Evolutionary conservation across 1,140 invertebrate genomes (phyloP).

Genomic region (Nylanderia fulva): DNA sequence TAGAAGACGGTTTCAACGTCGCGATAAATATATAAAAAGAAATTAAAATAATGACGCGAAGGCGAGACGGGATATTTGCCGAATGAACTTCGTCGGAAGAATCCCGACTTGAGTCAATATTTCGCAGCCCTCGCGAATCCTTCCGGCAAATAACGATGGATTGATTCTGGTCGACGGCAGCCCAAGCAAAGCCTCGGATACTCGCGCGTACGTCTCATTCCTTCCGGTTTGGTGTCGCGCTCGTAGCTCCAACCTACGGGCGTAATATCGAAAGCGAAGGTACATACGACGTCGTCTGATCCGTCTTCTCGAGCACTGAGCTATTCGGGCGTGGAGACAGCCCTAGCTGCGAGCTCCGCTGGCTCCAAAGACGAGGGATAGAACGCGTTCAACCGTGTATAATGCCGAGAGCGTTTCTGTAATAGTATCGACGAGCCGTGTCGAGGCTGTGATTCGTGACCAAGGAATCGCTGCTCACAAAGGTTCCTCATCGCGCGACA

Average conservation of each 20-base stretch:
- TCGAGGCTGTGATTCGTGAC: conserved; percentile 48
- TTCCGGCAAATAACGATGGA: conserved; percentile 69
- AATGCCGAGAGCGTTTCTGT: conserved; percentile 63
- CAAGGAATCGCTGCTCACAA: conserved; percentile 23
- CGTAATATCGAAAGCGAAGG: conserved; percentile 69
- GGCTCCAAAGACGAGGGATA: conserved; percentile 59
- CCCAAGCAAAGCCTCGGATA: conserved; percentile 60
- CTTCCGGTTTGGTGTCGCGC: conserved; percentile 47
- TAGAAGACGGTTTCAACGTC: conserved; percentile 24
- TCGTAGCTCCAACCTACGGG: conserved; percentile 46
- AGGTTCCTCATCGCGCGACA: conserved; percentile 13
- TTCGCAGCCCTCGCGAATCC: conserved; percentile 67
- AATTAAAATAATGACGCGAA: conserved; percentile 55
- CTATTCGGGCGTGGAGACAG: conserved; percentile 67
- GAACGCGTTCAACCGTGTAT: conserved; percentile 61
- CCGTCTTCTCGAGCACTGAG: conserved; percentile 62
- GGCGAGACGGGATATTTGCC: conserved; percentile 20
- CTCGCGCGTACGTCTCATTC: conserved; percentile 54
- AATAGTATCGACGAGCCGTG: conserved; percentile 69
- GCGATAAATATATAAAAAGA: conserved; percentile 24
- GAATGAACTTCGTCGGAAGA: conserved; percentile 41
- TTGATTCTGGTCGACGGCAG: conserved; percentile 61
- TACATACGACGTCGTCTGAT: conserved; percentile 72
- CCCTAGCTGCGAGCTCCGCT: conserved; percentile 39
- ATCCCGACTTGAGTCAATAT: conserved; percentile 59